Base-by-base conservation (phyloP, 2,113 vertebrate genomes). In the Siphamia tubifer region DNA sequence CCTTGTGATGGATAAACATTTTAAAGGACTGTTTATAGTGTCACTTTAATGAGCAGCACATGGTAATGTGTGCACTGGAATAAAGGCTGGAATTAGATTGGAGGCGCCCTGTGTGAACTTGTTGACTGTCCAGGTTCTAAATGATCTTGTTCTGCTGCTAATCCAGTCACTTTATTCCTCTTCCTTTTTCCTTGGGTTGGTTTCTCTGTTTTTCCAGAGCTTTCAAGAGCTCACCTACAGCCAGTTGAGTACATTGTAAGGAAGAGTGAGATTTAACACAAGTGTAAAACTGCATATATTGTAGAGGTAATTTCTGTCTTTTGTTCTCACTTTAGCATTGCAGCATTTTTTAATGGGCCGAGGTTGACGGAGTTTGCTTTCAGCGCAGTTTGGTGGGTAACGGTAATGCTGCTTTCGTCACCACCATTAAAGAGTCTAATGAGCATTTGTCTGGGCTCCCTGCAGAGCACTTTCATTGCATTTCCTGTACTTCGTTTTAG, bases 11-110 rank as follows among this genome's bases (percentile, higher is more conserved):
- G 23, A 30, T 13, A 27, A 79, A 79, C 61, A 40, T 63, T 55
- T 44, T 43, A 45, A 81, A 27, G 68, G 54, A 35, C 55, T 30
- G 47, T 65, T 72, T 64, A 28, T 68, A 40, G 60, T 51, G 35
- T 54, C 34, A 10, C 12, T 54, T 39, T 74, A 87, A 90, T 58
- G 12, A 58, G 77, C 66, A 82, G 72, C 87, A 71, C 79, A 81
- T 81, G 79, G 49, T 6, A 9, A 53, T 25, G 55, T 70, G 48
- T 75, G 34, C 39, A 70, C 42, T 67, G 45, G 9, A 53, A 71
- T 84, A 39, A 68, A 65, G 38, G 31, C 39, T 52, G 38, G 6
- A 82, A 81, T 82, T 68, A 78, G 53, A 71, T 66, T 67, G 17
- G 11, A 56, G 28, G 34, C 11, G 20, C 20, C 61, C 51, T 54